Conservation (phyloP, 2,797 vertebrate genomes). For the Poeciliopsis gracilis region DNA sequence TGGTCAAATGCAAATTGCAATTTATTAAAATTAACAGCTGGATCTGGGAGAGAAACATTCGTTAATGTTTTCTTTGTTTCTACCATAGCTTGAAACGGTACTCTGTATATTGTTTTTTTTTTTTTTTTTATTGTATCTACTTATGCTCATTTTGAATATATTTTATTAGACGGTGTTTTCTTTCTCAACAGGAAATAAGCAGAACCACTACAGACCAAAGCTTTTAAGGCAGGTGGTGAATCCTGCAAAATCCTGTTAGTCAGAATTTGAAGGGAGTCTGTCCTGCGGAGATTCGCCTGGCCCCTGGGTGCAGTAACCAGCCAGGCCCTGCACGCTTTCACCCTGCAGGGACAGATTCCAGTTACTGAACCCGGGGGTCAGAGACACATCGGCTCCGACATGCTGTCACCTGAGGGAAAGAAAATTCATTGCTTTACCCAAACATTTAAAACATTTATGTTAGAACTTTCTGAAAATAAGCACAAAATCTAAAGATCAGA, state of each 20-base stretch:
- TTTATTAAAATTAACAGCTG: background rate
- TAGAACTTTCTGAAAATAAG: background rate
- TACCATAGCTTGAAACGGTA: background rate
- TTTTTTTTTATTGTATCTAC: background rate
- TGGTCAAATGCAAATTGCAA: background rate
- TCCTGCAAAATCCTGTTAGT: background rate
- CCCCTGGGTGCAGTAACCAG: constrained; percentile 78
- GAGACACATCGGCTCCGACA: constrained; percentile 23
- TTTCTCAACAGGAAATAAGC: background rate
- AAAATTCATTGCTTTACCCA: background rate
- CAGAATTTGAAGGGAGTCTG: background rate
- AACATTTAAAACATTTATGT: background rate
- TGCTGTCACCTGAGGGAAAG: constrained; percentile 17
- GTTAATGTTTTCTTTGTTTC: background rate
- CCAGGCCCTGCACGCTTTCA: constrained; percentile 71
- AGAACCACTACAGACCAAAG: constrained; percentile 8
- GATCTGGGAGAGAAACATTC: background rate
- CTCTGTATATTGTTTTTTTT: background rate
- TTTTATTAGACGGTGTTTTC: constrained; percentile 3
- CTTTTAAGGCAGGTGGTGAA: background rate
- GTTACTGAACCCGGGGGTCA: constrained; percentile 79
- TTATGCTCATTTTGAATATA: constrained; percentile 19
- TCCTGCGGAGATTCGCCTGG: constrained; percentile 45
- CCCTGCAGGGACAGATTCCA: constrained; percentile 82
- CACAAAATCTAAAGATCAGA: constrained; percentile 29